Evolutionary conservation across 2,797 vertebrate species (phyloP).

Genomic region (Otolemur crassicaudatus): DNA sequence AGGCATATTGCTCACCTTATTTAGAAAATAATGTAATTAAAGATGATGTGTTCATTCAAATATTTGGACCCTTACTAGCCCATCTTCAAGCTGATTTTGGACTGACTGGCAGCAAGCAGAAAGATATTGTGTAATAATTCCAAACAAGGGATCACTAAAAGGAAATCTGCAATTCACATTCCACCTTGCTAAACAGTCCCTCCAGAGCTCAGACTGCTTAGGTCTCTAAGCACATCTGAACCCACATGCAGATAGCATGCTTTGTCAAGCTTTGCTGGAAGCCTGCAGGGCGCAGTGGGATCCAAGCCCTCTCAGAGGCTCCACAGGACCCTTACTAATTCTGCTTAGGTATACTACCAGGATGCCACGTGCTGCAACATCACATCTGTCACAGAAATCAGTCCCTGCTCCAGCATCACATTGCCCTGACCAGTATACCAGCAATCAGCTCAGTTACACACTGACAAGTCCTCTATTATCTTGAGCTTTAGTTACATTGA

Average conservation of each 20-base stretch:
- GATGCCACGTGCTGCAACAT: conserved; percentile 67
- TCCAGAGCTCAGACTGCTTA: conserved; percentile 52
- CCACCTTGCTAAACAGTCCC: conserved; percentile 41
- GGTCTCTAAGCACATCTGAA: conserved; percentile 77
- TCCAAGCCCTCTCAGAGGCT: conserved; percentile 60
- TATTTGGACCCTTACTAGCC: conserved; percentile 59
- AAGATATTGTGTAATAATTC: conserved; percentile 54
- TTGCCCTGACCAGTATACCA: not conserved
- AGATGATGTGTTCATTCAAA: conserved; percentile 77
- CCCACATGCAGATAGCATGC: conserved; percentile 8
- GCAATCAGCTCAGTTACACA: conserved; percentile 42
- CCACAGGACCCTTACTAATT: conserved; percentile 59
- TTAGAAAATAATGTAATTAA: conserved; percentile 79
- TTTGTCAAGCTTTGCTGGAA: conserved; percentile 72
- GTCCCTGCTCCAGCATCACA: conserved; percentile 52
- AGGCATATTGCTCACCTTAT: conserved; percentile 75
- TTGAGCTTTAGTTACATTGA: conserved; percentile 40
- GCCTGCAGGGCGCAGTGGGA: conserved; percentile 33
- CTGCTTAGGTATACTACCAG: conserved; percentile 53
- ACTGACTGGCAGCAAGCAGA: conserved; percentile 2
- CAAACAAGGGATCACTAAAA: conserved; percentile 70
- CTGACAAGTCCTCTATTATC: conserved; percentile 64
- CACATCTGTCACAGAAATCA: conserved; percentile 59
- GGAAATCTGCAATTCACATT: conserved; percentile 65
- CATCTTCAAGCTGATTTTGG: conserved; percentile 69